phyloP scores from a whole-genome alignment of 2,888 invertebrate genomes.

The Orthosia incerta region DNA sequence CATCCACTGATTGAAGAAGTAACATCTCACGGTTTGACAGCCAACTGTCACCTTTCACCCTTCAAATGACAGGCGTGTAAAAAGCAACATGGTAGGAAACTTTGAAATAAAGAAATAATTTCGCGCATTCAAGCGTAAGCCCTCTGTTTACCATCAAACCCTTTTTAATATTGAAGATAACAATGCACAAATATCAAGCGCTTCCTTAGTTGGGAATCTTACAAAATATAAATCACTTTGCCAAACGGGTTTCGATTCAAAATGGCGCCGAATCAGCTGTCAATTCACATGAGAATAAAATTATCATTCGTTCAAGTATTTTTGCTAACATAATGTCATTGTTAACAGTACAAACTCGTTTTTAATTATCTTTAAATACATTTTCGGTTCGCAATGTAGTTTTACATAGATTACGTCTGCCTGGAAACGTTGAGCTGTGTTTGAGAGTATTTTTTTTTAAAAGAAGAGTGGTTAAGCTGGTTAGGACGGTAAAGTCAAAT shows the following conservation, averaged over 20 bases:
- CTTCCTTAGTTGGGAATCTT: slow-evolving; percentile 45
- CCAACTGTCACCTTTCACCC: slow-evolving; percentile 29
- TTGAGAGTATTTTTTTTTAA: not conserved
- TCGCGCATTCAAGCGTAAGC: slow-evolving; percentile 38
- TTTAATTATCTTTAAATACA: slow-evolving; percentile 46
- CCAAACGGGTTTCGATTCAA: slow-evolving; percentile 59
- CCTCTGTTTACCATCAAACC: slow-evolving; percentile 35
- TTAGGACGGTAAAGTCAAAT: fast-evolving
- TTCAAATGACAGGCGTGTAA: not conserved
- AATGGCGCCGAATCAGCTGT: slow-evolving; percentile 69
- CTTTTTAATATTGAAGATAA: slow-evolving; percentile 20
- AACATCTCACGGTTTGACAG: slow-evolving; percentile 29
- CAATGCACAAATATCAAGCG: slow-evolving; percentile 52
- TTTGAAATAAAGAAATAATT: slow-evolving; percentile 45
- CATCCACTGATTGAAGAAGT: not conserved
- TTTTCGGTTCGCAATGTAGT: slow-evolving; percentile 21
- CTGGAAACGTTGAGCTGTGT: slow-evolving; percentile 15
- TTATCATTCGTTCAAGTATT: slow-evolving; percentile 30
- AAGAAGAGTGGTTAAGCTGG: not conserved
- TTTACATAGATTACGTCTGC: slow-evolving; percentile 25
- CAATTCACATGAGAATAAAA: slow-evolving; percentile 59
- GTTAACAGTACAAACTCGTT: slow-evolving; percentile 65
- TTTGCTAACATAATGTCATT: slow-evolving; percentile 51
- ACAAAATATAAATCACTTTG: slow-evolving; percentile 55
- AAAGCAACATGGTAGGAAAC: slow-evolving; percentile 19